Conservation (phyloP, 2,797 vertebrate genomes). For the Eulemur mongoz region DNA sequence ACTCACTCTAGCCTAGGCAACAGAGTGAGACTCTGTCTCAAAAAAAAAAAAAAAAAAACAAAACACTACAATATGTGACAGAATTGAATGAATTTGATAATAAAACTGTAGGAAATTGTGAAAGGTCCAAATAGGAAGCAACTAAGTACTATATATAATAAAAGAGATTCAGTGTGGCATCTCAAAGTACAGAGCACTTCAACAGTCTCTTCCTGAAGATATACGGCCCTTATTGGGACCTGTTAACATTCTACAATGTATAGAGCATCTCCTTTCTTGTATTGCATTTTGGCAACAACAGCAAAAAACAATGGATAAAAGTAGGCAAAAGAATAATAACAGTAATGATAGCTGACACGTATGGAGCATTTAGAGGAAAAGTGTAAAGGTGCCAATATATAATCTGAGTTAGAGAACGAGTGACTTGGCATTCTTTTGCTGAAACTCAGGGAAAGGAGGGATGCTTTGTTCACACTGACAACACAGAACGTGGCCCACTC, state of each 20-base stretch:
- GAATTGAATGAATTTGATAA: background rate
- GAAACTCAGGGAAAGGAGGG: background rate
- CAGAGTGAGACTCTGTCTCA: no score
- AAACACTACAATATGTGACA: background rate
- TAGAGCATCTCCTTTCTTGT: background rate
- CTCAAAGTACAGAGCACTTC: background rate
- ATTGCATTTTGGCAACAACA: background rate
- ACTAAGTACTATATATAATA: background rate
- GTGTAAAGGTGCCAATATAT: rapidly evolving
- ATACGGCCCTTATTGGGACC: background rate
- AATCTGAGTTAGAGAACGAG: background rate
- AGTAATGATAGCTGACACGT: background rate
- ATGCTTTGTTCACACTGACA: background rate
- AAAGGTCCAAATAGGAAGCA: background rate
- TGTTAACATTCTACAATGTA: background rate
- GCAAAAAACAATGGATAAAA: background rate
- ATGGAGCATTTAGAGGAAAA: background rate
- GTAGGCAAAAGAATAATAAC: background rate
- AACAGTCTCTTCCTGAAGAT: no score
- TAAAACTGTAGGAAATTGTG: background rate
- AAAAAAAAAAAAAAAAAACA: no score
- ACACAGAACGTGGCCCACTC: background rate
- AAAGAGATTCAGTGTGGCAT: background rate
- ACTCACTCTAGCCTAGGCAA: no score
- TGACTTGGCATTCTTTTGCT: background rate